Conservation (phyloP, 2,888 invertebrate species). For the Standfussiana lucernea region DNA sequence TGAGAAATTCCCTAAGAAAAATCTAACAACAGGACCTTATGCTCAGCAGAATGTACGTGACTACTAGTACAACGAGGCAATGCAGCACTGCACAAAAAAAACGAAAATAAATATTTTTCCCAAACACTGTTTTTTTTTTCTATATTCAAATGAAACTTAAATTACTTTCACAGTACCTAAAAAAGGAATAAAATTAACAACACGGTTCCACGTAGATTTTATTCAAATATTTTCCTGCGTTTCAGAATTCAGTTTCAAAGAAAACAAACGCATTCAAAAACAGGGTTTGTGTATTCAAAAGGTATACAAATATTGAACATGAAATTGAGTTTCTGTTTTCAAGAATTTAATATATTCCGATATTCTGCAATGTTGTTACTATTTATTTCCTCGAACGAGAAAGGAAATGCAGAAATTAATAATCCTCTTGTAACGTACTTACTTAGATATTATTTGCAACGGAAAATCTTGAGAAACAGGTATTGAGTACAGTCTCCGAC, state of each 20-base stretch:
- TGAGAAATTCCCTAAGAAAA: not conserved
- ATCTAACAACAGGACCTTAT: not conserved
- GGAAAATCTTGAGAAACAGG: conserved; percentile 9
- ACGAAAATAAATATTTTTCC: not conserved
- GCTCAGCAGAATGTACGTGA: not conserved
- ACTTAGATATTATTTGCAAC: not conserved
- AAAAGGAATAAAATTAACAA: not conserved
- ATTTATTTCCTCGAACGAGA: not conserved
- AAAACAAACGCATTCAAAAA: not conserved
- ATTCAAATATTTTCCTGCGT: not conserved
- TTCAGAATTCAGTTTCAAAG: not conserved
- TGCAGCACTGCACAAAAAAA: not conserved
- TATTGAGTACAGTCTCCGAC: not conserved
- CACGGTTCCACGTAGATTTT: not conserved
- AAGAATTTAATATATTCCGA: not conserved
- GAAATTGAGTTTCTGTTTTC: not conserved
- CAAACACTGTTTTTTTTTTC: too few relatives aligned
- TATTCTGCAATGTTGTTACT: not conserved
- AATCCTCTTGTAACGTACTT: not conserved
- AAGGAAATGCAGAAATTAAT: conserved; percentile 6
- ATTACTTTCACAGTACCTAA: not conserved
- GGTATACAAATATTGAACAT: not conserved
- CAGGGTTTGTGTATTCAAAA: not conserved
- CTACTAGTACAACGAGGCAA: not conserved
- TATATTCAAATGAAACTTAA: not conserved